These are phyloP conservation scores for Stegana nigrithorax DNA, from an alignment of 2,888 invertebrate species.

Conservation along the genomic window DNA sequence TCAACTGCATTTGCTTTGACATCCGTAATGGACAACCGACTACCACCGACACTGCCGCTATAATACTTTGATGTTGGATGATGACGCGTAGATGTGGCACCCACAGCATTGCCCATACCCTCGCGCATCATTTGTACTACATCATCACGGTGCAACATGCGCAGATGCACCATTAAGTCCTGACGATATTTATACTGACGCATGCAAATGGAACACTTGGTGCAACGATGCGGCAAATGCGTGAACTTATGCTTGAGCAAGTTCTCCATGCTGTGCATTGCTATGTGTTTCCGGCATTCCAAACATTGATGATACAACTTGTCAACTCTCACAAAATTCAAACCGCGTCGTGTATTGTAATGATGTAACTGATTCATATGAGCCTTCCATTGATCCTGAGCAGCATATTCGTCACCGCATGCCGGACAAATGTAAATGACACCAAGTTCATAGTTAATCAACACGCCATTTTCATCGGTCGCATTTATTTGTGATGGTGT, in stretches of 20 bases:
- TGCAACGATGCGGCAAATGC: conserved; percentile 60
- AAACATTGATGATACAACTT: conserved; percentile 60
- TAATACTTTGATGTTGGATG: background rate
- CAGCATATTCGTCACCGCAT: conserved; percentile 54
- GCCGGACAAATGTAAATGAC: conserved; percentile 63
- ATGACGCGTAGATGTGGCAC: background rate
- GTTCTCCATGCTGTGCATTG: conserved; percentile 64
- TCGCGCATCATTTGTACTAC: conserved; percentile 47
- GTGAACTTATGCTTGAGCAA: conserved; percentile 63
- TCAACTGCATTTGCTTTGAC: conserved; percentile 41
- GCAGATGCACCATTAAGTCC: conserved; percentile 62
- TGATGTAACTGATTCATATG: conserved; percentile 58
- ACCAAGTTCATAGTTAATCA: conserved; percentile 58
- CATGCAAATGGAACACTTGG: conserved; percentile 58
- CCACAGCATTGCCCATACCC: conserved; percentile 32
- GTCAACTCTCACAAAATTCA: conserved; percentile 59
- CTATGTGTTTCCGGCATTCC: conserved; percentile 61
- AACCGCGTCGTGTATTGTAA: conserved; percentile 57
- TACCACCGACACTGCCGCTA: background rate
- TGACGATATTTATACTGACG: conserved; percentile 63
- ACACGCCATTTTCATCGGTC: conserved; percentile 48
- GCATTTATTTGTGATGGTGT: conserved; percentile 53
- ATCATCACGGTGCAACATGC: conserved; percentile 59
- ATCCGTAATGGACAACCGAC: conserved; percentile 33
- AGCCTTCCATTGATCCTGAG: conserved; percentile 60